Conservation (phyloP, 2,113 vertebrate species). For the Rhynchomys soricoides region DNA sequence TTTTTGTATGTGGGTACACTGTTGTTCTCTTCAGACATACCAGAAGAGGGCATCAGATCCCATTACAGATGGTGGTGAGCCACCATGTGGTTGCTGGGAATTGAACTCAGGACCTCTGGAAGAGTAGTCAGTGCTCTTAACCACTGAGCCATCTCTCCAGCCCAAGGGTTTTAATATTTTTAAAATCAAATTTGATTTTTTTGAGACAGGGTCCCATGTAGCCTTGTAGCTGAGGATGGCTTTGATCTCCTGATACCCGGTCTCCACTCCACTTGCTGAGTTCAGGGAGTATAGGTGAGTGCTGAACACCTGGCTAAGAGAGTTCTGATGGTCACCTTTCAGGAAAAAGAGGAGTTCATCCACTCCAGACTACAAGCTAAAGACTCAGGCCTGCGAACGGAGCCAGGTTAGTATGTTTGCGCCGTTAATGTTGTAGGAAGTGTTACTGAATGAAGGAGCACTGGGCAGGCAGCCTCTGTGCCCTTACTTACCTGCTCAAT, state of each 20-base stretch:
- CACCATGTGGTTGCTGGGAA: too few relatives aligned
- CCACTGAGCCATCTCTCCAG: too few relatives aligned
- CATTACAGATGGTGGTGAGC: too few relatives aligned
- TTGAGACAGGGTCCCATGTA: background rate
- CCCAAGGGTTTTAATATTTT: background rate
- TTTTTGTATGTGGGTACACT: too few relatives aligned
- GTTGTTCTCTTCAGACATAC: too few relatives aligned
- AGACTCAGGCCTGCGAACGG: constrained; percentile 87
- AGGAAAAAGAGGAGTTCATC: constrained; percentile 96
- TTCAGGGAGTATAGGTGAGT: background rate
- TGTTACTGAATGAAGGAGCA: accelerated
- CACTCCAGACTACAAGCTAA: constrained; percentile 87
- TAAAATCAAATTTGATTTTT: background rate
- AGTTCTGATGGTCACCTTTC: constrained; percentile 73
- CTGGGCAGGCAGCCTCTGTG: background rate
- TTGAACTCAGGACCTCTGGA: too few relatives aligned
- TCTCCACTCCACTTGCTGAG: too few relatives aligned
- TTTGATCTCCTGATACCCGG: background rate
- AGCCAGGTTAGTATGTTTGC: constrained; percentile 87
- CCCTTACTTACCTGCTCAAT: background rate
- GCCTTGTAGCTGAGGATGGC: background rate
- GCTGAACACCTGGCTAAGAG: background rate
- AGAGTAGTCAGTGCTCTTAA: too few relatives aligned
- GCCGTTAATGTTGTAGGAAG: accelerated
- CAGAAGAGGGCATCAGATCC: too few relatives aligned